Evolutionary conservation across 2,888 invertebrate genomes (phyloP).

Genomic region (Strigamia crassipes): DNA sequence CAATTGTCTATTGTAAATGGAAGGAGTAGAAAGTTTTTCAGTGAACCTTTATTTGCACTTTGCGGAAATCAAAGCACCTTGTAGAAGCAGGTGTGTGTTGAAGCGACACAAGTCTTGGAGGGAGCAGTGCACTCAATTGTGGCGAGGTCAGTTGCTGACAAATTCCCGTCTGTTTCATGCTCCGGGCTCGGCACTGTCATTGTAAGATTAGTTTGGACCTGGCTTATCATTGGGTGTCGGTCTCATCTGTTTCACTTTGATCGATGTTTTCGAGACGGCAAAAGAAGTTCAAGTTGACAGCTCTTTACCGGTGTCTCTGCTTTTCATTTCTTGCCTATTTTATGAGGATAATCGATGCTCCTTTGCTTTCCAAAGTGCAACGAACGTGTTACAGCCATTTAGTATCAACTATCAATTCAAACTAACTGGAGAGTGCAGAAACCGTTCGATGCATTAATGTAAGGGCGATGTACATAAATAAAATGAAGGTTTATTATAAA

Average conservation of each 20-base stretch:
- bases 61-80: constrained; percentile 4
- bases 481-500: no score
- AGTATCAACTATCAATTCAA: neutral
- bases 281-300: constrained; percentile 10
- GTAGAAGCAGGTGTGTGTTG: neutral
- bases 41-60: constrained; percentile 3
- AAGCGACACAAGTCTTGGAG: neutral
- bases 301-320: neutral
- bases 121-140: constrained; percentile 2
- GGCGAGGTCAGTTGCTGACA: neutral
- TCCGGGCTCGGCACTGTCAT: neutral
- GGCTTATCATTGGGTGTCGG: constrained; percentile 10
- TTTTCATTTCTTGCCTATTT: neutral
- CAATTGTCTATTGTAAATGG: constrained; percentile 1
- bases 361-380: neutral
- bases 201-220: constrained; percentile 4
- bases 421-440: neutral
- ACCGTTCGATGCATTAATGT: neutral
- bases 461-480: no score
- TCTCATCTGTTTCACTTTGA: constrained; percentile 3
- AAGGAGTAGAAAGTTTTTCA: neutral
- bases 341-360: constrained; percentile 2
- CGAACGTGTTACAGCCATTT: neutral
- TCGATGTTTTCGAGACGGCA: neutral
- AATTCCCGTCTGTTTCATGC: neutral